Conservation (phyloP, 2,113 vertebrate species). For the Misgurnus anguillicaudatus region DNA sequence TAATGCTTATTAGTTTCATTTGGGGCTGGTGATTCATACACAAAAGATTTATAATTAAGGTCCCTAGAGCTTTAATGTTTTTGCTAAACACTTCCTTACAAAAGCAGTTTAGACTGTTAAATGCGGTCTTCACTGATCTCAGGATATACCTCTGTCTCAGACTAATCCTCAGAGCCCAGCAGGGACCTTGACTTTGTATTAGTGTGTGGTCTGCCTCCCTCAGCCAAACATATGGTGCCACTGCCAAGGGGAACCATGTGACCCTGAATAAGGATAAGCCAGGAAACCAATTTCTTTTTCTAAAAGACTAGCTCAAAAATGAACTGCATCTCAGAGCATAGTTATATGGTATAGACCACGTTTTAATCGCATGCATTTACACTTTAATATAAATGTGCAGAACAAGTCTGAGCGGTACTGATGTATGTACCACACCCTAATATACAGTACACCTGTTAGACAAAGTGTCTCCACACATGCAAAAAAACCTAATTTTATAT, state of each 20-base stretch:
- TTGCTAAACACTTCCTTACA: not conserved
- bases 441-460: not conserved
- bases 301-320: not conserved
- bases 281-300: not conserved
- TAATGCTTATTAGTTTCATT: not conserved
- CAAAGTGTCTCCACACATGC: not conserved
- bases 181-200: slow-evolving; percentile 17
- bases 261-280: not conserved
- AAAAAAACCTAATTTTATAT: too few relatives aligned
- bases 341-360: not conserved
- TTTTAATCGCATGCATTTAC: not conserved
- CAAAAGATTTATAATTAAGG: not conserved
- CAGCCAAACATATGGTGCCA: slow-evolving; percentile 6
- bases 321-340: not conserved
- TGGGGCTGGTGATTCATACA: not conserved
- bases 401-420: not conserved
- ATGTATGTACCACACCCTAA: not conserved
- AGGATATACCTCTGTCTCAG: slow-evolving; percentile 3
- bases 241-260: slow-evolving; percentile 32
- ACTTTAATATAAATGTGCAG: not conserved
- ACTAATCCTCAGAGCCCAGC: slow-evolving; percentile 5
- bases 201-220: slow-evolving; percentile 36
- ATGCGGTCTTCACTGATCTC: slow-evolving; percentile 11
- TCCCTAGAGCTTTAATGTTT: not conserved
- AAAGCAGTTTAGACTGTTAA: not conserved